phyloP scores from a whole-genome alignment of 2,113 vertebrate species.

The Pungitius pungitius region DNA sequence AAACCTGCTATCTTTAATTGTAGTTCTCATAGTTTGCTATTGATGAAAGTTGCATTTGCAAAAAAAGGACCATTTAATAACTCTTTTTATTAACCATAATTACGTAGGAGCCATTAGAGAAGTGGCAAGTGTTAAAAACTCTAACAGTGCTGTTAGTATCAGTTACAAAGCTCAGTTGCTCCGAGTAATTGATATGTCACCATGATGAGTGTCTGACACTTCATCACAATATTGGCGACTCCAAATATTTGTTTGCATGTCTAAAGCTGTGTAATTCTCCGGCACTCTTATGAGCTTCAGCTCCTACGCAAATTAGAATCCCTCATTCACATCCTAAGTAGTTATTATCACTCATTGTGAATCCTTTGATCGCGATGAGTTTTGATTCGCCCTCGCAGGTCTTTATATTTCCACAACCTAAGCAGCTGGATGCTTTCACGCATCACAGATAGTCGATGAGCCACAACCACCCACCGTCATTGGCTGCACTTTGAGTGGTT shows the following conservation, averaged over 20 bases:
- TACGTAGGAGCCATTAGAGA: constrained; percentile 18
- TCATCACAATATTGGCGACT: constrained; percentile 73
- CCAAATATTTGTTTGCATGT: constrained; percentile 57
- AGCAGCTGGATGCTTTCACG: constrained; percentile 37
- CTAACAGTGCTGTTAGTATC: constrained; percentile 85
- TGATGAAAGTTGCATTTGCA: constrained; percentile 15
- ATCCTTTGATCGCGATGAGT: constrained; percentile 54
- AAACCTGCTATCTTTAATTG: neutral
- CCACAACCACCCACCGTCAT: constrained; percentile 36
- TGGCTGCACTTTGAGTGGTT: constrained; percentile 44
- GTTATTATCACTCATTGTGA: constrained; percentile 65
- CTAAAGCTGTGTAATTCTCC: constrained; percentile 60
- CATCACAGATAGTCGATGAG: constrained; percentile 40
- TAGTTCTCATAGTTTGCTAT: constrained; percentile 14
- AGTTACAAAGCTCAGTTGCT: constrained; percentile 64
- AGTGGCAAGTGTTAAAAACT: constrained; percentile 52
- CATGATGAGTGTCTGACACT: constrained; percentile 67
- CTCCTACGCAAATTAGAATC: constrained; percentile 57
- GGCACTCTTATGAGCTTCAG: constrained; percentile 43
- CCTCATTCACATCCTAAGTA: constrained; percentile 57
- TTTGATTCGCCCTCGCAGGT: constrained; percentile 44
- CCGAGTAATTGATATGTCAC: constrained; percentile 66
- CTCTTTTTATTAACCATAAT: constrained; percentile 14
- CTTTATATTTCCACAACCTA: constrained; percentile 58
- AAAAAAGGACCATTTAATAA: constrained; percentile 19